Evolutionary conservation across 2,113 vertebrate species (phyloP), one percentile per base, ranked within the genome.

Genomic region (Stercorarius parasiticus): DNA sequence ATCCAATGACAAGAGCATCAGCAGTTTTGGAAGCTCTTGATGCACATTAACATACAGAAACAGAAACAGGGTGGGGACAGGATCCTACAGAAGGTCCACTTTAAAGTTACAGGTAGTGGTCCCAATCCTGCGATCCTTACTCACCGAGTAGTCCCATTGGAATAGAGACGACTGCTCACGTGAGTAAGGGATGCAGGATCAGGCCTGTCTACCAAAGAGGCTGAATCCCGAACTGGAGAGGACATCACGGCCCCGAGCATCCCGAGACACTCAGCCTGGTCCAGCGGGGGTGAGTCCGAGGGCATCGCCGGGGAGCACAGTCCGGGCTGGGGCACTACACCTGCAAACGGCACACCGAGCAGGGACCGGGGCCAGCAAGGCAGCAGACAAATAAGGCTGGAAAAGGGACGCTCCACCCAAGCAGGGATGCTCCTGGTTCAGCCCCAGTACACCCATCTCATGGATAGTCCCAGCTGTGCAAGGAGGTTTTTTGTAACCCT

Each of bases 121-220:
- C 97, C 96, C 89, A 77, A 6, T 96, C 97, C 96, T 97, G 95
- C 93, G 25, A 95, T 95, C 95, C 95, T 95, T 96, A 95, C 96
- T 96, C 96, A 95, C 93, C 45, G 95, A 97, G 95, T 93, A 97
- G 97, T 96, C 91, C 95, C 94, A 78, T 78, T 94, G 89, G 59
- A 80, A 94, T 78, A 66, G 81, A 96, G 86, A 97, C 84, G 82
- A 95, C 94, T 96, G 94, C 97, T 97, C 97, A 95, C 16, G 11
- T 95, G 95, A 96, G 82, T 97, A 95, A 96, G 94, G 94, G 96
- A 96, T 96, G 89, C 89, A 96, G 91, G 89, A 95, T 95, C 93
- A 70, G 91, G 87, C 93, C 95, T 95, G 89, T 93, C 93, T 94
- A 93, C 95, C 96, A 95, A 53, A 90, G 83, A 95, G 45, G 93